Evolutionary conservation across 2,888 invertebrate species (phyloP), one percentile per base, ranked within the genome.

Genomic region (Toxonevra muliebris): DNA sequence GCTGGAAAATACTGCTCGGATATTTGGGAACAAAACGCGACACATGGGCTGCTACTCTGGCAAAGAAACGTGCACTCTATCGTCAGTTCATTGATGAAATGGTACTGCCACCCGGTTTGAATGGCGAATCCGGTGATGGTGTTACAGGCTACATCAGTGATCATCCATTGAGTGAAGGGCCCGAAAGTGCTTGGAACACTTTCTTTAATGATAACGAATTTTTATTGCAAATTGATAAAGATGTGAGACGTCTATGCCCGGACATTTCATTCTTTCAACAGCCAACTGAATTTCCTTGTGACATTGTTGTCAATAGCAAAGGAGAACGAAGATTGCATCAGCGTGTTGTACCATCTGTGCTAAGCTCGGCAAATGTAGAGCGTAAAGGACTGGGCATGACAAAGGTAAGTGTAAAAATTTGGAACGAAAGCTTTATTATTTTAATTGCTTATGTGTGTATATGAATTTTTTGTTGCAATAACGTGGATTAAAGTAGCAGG

Each of bases 131-230:
- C 43, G 45, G 52, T 20, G 65, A 67, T 62, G 87, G 87, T n/a
- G 76, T 77, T 60, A 76, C 77, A 12, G 71, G 73, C 12, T 61
- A 72, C 54, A 66, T 80, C 19, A 76, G 77, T 50, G 95, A 96
- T 84, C 94, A 99, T 89, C 99, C 98, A 0, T 86, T 99, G 62
- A 97, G 94, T 83, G 92, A 94, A 74, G 95, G 94, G 77, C 97
- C 98, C 0, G 94, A 95, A 75, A 97, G 97, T 82, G 92, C 95
- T 59, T 99, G 99, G 99, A 92, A 84, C 77, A 92, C 92, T 3
- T 98, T 92, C 85, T 99, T 99, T 86, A 95, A 93, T 83, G 98
- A 99, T 84, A 99, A 99, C 85, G 97, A 98, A 86, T 96, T 98
- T 69, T 87, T 99, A 52, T 86, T 97, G 54, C 99, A 99, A 88